phyloP scores from a whole-genome alignment of 2,888 invertebrate genomes.

The Stenichneumon culpator region DNA sequence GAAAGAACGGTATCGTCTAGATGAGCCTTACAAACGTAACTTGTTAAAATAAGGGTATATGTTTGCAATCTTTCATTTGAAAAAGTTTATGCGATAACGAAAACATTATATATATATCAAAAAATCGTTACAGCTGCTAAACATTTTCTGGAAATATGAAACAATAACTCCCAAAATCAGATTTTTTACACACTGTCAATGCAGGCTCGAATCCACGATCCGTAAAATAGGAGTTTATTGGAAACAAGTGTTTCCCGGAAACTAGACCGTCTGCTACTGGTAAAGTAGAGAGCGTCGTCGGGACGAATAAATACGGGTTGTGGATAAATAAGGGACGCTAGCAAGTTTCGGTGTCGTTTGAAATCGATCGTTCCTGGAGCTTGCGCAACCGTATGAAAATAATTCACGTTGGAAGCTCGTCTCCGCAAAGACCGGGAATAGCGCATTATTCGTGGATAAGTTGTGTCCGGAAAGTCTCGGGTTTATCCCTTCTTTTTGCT shows the following conservation, averaged over 20 bases:
- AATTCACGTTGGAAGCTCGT: background rate
- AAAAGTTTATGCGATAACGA: background rate
- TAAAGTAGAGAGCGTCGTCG: conserved; percentile 35
- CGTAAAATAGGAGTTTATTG: background rate
- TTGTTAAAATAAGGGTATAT: background rate
- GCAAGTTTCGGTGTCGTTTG: background rate
- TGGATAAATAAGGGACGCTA: conserved; percentile 24
- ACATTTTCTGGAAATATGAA: no score
- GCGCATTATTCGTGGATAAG: conserved; percentile 57
- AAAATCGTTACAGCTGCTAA: no score
- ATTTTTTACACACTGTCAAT: background rate
- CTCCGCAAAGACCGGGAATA: background rate
- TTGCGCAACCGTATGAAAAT: conserved; percentile 50
- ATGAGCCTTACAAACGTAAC: background rate
- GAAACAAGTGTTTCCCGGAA: background rate
- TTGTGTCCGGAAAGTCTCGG: conserved; percentile 21
- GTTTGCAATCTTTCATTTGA: background rate
- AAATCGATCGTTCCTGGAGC: conserved; percentile 57
- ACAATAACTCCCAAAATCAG: no score
- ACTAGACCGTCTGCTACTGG: background rate
- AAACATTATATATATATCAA: background rate
- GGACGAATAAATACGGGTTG: background rate
- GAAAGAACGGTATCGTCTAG: background rate
- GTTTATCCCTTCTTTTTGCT: background rate
- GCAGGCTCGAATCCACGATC: background rate